Conservation (phyloP, 2,113 vertebrate species). For the Podarcis muralis region DNA sequence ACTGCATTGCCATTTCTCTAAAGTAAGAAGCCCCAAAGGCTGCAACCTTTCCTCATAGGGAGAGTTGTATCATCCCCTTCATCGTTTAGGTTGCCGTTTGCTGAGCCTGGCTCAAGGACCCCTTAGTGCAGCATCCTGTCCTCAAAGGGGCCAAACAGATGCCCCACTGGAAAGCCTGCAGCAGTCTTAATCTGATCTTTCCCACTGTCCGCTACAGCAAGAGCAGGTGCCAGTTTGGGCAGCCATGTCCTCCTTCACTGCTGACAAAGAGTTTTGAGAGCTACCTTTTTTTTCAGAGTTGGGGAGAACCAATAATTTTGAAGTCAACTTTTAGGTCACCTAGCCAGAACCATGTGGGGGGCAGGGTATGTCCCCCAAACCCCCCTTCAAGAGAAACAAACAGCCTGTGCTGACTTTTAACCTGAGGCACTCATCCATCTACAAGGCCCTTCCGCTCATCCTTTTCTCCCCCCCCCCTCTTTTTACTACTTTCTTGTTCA, state of each 20-base stretch:
- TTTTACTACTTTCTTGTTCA: constrained; percentile 45
- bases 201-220: background rate
- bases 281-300: background rate
- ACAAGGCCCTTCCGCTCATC: background rate
- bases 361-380: background rate
- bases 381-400: background rate
- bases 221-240: background rate
- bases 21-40: no score
- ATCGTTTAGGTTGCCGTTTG: no score
- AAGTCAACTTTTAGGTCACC: no score
- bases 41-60: no score
- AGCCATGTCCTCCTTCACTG: background rate
- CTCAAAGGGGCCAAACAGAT: no score
- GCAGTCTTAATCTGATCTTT: background rate
- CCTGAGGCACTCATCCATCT: background rate
- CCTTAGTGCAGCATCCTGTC: no score
- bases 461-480: background rate
- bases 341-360: background rate
- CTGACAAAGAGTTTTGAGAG: background rate
- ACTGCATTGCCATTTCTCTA: no score
- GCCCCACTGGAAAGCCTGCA: background rate
- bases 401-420: background rate
- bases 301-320: no score
- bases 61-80: no score
- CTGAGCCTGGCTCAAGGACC: no score